phyloP scores from a whole-genome alignment of 2,113 vertebrate genomes.

The Hucho hucho region DNA sequence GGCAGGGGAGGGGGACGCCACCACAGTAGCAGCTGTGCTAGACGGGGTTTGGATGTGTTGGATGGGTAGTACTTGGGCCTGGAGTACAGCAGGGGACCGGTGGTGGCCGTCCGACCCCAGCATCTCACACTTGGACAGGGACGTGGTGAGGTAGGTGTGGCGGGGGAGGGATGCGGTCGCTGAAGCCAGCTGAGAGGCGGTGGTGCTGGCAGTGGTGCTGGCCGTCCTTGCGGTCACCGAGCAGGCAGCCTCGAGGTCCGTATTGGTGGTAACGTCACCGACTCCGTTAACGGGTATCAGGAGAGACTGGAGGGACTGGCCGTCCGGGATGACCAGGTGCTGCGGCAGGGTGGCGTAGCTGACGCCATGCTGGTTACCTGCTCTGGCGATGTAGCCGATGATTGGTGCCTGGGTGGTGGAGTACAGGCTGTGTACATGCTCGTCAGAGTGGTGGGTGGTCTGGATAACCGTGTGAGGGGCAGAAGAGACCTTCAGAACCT shows the following conservation, averaged over 20 bases:
- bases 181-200: constrained; percentile 81
- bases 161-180: constrained; percentile 94
- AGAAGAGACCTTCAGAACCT: constrained; percentile 78
- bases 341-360: constrained; percentile 88
- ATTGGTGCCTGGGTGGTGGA: constrained; percentile 88
- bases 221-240: constrained; percentile 81
- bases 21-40: constrained; percentile 47
- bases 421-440: constrained; percentile 87
- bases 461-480: constrained; percentile 90
- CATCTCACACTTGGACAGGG: constrained; percentile 85
- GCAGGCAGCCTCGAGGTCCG: constrained; percentile 79
- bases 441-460: constrained; percentile 84
- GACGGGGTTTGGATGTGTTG: constrained; percentile 63
- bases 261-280: constrained; percentile 63
- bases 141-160: constrained; percentile 89
- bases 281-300: constrained; percentile 86
- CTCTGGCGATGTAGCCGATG: constrained; percentile 89
- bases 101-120: constrained; percentile 69
- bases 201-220: constrained; percentile 50
- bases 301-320: constrained; percentile 92
- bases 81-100: constrained; percentile 48
- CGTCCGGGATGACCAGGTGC: constrained; percentile 92
- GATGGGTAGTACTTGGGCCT: constrained; percentile 73
- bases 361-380: constrained; percentile 71
- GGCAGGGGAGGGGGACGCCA: constrained; percentile 61